A percentile compares a stretch with the other conserved stretches of the same genome.
Evolutionary conservation across 2,888 invertebrate genomes (phyloP).

Genomic region (Ochropleura leucogaster): DNA sequence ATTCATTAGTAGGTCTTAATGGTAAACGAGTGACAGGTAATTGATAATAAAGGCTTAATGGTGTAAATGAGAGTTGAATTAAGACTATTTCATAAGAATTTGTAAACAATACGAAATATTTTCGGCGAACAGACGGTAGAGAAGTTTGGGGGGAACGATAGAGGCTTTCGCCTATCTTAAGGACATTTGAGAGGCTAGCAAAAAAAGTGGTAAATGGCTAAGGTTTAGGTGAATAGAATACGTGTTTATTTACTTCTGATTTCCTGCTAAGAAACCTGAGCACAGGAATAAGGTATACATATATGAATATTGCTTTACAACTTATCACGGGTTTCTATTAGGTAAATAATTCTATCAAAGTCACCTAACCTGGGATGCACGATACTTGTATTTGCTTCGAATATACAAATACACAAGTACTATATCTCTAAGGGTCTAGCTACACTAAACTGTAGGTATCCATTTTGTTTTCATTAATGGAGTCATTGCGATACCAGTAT

Average conservation of each 20-base stretch:
- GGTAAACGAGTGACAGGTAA: neutral
- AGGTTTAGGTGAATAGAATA: neutral
- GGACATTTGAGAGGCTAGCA: too few relatives aligned
- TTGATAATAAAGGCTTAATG: neutral
- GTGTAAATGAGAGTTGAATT: neutral
- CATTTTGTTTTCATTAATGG: too few relatives aligned
- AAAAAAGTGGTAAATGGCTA: neutral
- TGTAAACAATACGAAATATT: constrained; percentile 18
- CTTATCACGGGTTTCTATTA: neutral
- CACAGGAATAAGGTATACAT: neutral
- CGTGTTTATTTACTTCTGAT: neutral
- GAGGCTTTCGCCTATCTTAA: too few relatives aligned
- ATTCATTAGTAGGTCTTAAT: constrained; percentile 23
- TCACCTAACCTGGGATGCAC: neutral
- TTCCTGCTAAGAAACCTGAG: neutral
- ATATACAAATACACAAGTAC: neutral
- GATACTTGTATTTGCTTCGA: neutral
- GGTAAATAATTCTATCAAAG: neutral
- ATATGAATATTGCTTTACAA: neutral
- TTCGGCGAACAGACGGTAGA: neutral
- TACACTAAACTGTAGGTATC: too few relatives aligned
- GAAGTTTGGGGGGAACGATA: too few relatives aligned
- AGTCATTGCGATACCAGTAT: neutral
- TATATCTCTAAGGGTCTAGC: too few relatives aligned
- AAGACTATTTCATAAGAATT: constrained; percentile 16